phyloP scores from a whole-genome alignment of 2,113 vertebrate genomes.

The Chaetorhynchus papuensis region DNA sequence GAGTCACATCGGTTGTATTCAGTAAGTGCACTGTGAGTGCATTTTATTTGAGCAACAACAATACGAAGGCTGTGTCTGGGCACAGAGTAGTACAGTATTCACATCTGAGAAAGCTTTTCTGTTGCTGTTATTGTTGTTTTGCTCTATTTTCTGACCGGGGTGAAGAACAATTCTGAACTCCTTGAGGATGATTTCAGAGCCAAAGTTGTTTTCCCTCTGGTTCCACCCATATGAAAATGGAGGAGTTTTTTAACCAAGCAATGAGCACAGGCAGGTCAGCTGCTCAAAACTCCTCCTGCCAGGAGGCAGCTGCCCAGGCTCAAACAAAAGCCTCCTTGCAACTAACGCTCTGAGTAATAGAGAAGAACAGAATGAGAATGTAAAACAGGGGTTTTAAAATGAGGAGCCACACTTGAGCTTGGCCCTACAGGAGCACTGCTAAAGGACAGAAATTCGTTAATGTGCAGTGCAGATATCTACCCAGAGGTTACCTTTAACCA shows the following conservation, averaged over 20 bases:
- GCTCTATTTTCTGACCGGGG: neutral
- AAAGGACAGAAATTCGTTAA: constrained; percentile 4
- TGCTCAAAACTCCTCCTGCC: constrained; percentile 4
- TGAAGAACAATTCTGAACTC: neutral
- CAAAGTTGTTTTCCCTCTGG: neutral
- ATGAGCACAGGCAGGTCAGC: constrained; percentile 6
- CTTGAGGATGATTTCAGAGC: neutral
- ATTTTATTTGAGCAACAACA: neutral
- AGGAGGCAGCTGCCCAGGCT: constrained; percentile 47
- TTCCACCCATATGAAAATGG: constrained; percentile 17
- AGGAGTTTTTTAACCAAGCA: neutral
- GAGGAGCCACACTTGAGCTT: neutral
- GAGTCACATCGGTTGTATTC: neutral
- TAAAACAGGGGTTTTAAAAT: constrained; percentile 45
- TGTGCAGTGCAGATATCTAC: constrained; percentile 9
- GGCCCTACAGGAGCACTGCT: neutral
- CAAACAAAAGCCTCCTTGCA: constrained; percentile 42
- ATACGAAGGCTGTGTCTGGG: neutral
- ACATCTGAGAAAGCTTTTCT: neutral
- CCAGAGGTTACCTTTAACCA: constrained; percentile 9
- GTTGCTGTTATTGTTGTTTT: neutral
- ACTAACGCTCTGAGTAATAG: neutral
- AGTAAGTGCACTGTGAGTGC: neutral
- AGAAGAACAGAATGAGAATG: constrained; percentile 37
- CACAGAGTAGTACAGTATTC: neutral